These are phyloP conservation scores for Falco concolor DNA, from an alignment of 2,797 vertebrate genomes.

Conservation along the genomic window DNA sequence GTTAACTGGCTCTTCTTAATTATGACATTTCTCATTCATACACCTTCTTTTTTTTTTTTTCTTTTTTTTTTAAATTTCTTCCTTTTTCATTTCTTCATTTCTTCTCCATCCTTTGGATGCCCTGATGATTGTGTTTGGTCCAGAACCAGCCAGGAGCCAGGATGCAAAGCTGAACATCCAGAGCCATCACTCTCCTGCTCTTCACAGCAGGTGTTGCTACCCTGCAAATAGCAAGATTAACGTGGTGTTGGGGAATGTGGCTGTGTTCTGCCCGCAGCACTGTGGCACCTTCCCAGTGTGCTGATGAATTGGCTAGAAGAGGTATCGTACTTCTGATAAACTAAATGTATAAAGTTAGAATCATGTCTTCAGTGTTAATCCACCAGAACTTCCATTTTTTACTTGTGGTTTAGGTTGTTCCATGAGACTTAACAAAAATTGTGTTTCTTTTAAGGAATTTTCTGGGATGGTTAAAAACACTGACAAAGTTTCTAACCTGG, in stretches of 20 bases:
- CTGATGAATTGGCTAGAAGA: neutral
- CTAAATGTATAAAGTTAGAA: neutral
- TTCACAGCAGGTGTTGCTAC: neutral
- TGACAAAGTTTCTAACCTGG: accelerated
- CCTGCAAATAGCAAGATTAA: neutral
- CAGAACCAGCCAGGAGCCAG: neutral
- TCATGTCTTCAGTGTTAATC: neutral
- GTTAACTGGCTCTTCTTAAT: neutral
- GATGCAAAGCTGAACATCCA: neutral
- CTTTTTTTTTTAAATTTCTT: neutral
- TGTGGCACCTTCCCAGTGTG: accelerated
- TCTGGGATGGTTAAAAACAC: neutral
- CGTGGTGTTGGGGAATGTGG: neutral
- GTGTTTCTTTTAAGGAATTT: neutral
- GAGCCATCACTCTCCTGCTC: neutral
- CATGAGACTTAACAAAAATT: neutral
- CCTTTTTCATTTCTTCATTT: neutral
- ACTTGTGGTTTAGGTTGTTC: neutral
- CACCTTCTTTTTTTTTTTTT: neutral
- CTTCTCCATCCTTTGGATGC: accelerated
- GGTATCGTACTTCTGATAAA: neutral
- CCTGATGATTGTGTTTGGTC: neutral
- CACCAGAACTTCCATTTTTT: neutral
- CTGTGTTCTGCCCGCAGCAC: neutral
- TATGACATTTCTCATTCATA: neutral